A percentile compares a stretch with the other conserved stretches of the same genome.
phyloP scores from a whole-genome alignment of 2,888 invertebrate genomes.

The Physocephala rufipes region DNA sequence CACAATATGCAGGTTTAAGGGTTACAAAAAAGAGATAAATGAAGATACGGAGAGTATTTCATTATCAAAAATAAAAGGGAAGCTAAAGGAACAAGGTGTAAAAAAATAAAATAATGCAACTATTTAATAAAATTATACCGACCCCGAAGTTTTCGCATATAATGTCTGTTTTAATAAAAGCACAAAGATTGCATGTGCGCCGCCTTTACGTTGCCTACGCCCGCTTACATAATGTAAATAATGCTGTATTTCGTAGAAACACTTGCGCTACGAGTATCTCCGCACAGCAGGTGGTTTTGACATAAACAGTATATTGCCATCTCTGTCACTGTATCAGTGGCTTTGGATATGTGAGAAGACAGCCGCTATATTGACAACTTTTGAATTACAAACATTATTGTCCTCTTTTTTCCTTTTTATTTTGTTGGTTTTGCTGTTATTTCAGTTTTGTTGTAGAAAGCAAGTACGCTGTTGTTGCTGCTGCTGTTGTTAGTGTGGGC shows the following conservation, averaged over 20 bases:
- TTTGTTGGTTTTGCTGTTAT: neutral
- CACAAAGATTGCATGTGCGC: no score
- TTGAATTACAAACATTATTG: neutral
- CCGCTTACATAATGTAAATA: neutral
- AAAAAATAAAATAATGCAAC: slow-evolving; percentile 3
- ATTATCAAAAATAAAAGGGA: neutral
- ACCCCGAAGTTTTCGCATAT: neutral
- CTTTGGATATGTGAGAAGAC: neutral
- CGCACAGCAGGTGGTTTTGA: slow-evolving; percentile 25
- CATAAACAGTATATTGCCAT: neutral
- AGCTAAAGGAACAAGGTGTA: neutral
- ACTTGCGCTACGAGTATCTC: slow-evolving; percentile 12
- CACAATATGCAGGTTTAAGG: neutral
- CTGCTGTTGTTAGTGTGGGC: slow-evolving; percentile 12
- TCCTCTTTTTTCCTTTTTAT: neutral
- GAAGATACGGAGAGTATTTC: no score
- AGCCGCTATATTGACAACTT: neutral
- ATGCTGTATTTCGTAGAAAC: neutral
- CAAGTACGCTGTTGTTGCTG: neutral
- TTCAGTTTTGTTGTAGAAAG: neutral
- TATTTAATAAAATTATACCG: neutral
- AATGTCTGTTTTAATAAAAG: neutral
- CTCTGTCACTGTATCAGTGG: neutral
- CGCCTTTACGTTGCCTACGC: no score
- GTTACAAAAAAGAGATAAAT: neutral